phyloP scores from a whole-genome alignment of 1,140 invertebrate species.

The Subanguina moxae region DNA sequence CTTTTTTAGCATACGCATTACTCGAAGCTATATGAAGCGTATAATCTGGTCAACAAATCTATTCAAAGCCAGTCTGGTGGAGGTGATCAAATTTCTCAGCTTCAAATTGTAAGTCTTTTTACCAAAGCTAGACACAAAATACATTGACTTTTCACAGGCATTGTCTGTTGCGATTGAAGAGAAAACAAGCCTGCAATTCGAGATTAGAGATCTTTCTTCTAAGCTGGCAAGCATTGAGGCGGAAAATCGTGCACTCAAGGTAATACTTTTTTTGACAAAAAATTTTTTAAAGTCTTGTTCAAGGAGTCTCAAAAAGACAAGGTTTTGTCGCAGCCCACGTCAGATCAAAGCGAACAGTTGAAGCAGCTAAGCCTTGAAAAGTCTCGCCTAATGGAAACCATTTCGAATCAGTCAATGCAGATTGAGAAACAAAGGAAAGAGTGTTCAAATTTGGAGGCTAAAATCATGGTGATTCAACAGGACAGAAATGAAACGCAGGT shows the following conservation, averaged over 20 bases:
- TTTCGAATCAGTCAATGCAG: conserved; percentile 30
- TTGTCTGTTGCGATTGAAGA: conserved; percentile 41
- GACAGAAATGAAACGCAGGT: conserved; percentile 45
- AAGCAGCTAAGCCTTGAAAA: conserved; percentile 18
- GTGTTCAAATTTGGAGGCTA: conserved; percentile 38
- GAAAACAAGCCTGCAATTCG: conserved; percentile 41
- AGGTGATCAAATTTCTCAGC: conserved; percentile 37
- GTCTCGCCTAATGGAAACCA: conserved; percentile 15
- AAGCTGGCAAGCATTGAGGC: conserved; percentile 12
- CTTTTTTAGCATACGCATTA: conserved; percentile 45
- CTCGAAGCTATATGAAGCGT: conserved; percentile 36
- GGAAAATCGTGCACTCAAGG: conserved; percentile 1
- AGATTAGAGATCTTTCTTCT: conserved; percentile 27
- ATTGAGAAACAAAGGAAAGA: conserved; percentile 43
- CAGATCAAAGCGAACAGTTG: conserved; percentile 1
- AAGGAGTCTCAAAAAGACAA: conserved; percentile 5
- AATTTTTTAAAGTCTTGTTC: not conserved
- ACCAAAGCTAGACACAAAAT: conserved; percentile 10
- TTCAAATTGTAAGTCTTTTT: conserved; percentile 35
- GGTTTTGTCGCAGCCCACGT: not conserved
- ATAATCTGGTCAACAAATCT: conserved; percentile 28
- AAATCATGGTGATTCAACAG: conserved; percentile 42
- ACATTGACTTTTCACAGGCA: conserved; percentile 24
- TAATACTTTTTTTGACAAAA: conserved; percentile 6
- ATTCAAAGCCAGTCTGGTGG: not conserved